phyloP scores from a whole-genome alignment of 1,140 invertebrate genomes.

The Eueides isabella region DNA sequence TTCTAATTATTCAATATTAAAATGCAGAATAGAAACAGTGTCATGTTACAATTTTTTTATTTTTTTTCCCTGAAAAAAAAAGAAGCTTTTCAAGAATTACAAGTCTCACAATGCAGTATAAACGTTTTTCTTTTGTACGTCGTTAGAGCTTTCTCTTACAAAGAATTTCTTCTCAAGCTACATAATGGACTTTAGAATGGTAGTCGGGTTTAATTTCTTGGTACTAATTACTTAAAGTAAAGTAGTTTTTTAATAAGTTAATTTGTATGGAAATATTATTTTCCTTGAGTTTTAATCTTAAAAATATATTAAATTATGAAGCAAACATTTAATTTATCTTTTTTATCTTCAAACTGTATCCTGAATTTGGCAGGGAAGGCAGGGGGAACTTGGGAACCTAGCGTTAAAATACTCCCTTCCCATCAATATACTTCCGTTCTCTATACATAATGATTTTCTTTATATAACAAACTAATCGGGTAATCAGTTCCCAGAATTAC shows the following conservation, averaged over 20 bases:
- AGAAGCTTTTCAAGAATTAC: neutral
- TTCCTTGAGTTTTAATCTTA: neutral
- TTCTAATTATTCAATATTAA: no score
- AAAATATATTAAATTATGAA: no score
- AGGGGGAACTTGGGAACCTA: no score
- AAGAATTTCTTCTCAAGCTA: neutral
- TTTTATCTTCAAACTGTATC: no score
- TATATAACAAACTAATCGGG: no score
- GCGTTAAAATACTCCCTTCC: no score
- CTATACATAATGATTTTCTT: no score
- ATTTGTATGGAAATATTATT: neutral
- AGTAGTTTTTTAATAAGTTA: neutral
- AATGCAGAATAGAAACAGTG: neutral
- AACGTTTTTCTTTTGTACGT: constrained; percentile 3
- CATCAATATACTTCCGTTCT: no score
- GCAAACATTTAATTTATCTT: no score
- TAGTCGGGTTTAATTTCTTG: neutral
- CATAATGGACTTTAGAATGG: neutral
- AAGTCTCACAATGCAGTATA: neutral
- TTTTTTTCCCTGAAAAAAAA: neutral
- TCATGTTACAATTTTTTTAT: neutral
- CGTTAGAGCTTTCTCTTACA: neutral
- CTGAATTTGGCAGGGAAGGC: no score
- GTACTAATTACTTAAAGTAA: neutral
- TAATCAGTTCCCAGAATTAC: no score